Percentiles rank a stretch among this genome's conserved stretches.
phyloP scores from a whole-genome alignment of 1,140 invertebrate species.

The Zaprionus capensis region DNA sequence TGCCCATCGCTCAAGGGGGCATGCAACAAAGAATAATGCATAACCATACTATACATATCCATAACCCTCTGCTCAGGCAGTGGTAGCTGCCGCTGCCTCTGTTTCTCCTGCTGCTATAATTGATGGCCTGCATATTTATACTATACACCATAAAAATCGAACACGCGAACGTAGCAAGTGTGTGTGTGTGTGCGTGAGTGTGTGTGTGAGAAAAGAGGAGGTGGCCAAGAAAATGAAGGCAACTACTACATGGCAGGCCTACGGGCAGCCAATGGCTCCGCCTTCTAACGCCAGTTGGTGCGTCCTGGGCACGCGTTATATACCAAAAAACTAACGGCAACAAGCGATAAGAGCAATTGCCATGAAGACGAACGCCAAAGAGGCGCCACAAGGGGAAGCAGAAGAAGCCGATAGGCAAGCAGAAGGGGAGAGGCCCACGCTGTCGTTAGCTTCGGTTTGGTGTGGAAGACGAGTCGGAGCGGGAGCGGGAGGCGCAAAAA shows the following conservation, averaged over 20 bases:
- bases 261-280: conserved; percentile 60
- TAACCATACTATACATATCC: conserved; percentile 25
- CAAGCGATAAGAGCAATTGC: conserved; percentile 58
- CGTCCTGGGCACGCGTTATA: conserved; percentile 66
- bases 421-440: neutral
- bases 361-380: conserved; percentile 56
- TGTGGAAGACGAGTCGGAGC: conserved; percentile 3
- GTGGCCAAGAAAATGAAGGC: conserved; percentile 19
- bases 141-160: conserved; percentile 54
- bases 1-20: conserved; percentile 29
- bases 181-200: neutral
- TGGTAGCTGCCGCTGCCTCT: neutral
- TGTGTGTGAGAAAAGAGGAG: conserved; percentile 18
- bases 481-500: conserved; percentile 47
- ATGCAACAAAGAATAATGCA: conserved; percentile 17
- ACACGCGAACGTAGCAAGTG: conserved; percentile 12
- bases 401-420: no score
- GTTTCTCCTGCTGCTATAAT: conserved; percentile 58
- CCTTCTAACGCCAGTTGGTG: conserved; percentile 70
- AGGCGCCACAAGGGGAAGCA: conserved; percentile 1
- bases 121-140: conserved; percentile 66
- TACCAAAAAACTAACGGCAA: conserved; percentile 75
- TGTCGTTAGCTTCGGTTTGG: neutral
- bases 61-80: no score
- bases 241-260: conserved; percentile 22